Conservation (phyloP, 2,797 vertebrate genomes). For the Coendou prehensilis region DNA sequence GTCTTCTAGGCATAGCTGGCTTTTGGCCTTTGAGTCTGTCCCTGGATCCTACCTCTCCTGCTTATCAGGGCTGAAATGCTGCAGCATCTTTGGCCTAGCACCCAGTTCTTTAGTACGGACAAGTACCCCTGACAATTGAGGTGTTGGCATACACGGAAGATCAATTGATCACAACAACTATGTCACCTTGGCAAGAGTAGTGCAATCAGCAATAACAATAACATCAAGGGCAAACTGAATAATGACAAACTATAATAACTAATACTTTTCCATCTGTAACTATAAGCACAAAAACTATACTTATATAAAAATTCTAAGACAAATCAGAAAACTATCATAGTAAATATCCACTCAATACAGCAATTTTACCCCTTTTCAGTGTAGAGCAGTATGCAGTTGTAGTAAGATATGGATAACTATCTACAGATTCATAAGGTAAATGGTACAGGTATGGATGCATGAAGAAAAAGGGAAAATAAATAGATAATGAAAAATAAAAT, state of each 20-base stretch:
- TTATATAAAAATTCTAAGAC: background rate
- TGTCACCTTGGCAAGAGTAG: background rate
- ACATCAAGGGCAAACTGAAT: background rate
- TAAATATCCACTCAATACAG: background rate
- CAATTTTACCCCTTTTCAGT: background rate
- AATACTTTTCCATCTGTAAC: background rate
- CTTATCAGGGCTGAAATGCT: background rate
- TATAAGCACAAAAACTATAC: background rate
- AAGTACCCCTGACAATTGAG: background rate
- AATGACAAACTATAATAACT: background rate
- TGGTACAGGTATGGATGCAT: too few relatives aligned
- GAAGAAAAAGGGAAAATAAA: too few relatives aligned
- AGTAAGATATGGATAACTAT: background rate
- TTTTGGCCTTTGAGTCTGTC: background rate
- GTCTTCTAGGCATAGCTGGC: background rate
- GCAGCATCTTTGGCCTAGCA: background rate
- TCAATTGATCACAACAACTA: background rate
- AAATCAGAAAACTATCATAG: background rate
- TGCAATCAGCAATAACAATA: background rate
- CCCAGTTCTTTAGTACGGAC: background rate
- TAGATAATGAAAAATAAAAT: too few relatives aligned
- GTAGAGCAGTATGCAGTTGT: background rate
- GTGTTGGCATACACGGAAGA: background rate
- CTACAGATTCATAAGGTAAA: background rate
- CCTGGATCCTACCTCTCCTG: background rate